Evolutionary conservation across 2,888 invertebrate species (phyloP), one percentile per base, ranked within the genome.

Genomic region (Capitulum mitella): DNA sequence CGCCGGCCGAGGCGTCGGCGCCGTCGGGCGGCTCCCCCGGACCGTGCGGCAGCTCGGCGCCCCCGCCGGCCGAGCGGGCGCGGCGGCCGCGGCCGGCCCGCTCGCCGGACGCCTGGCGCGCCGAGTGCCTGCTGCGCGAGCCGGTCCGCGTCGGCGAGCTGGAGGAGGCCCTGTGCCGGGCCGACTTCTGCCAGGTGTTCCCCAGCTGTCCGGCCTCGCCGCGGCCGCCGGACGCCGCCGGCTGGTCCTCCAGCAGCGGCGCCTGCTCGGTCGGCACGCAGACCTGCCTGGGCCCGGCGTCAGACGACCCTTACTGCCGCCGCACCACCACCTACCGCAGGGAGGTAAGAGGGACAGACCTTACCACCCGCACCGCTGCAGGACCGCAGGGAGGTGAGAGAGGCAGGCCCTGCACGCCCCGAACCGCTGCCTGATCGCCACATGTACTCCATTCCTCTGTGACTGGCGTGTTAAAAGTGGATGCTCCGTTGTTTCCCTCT

Each of bases 141-240:
- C 32, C 32, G 14, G 19, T 64, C 34, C 64, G 64, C 34, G 64
- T 64, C 14, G 64, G 29, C 64, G 64, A 64, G 64, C 64, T 64
- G 64, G 19, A 19, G 16, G 32, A 29, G 16, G 64, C 64, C 3
- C 64, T 19, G 64, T 19, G 34, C 32, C 12, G 5, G 34, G 64
- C 64, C 34, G 64, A 64, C 64, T 64, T 64, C 64, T 64, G 64
- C 61, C 64, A 64, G 64, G 19, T 32, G 34, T 34, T 34, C 5
- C 64, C 64, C 34, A 34, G 34, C 34, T 64, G 64, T 19, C 64
- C 34, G 64, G 64, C 34, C 32, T 64, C 64, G 34, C 64, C 64
- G 64, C 34, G 19, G 5, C 64, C 51, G 51, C 64, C 51, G 51
- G 51, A 16, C 22, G 8, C 19, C 22, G 5, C 51, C 51, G 51